Evolutionary conservation across 2,797 vertebrate species (phyloP), one percentile per base, ranked within the genome.

Genomic region (Loris lydekkerianus): DNA sequence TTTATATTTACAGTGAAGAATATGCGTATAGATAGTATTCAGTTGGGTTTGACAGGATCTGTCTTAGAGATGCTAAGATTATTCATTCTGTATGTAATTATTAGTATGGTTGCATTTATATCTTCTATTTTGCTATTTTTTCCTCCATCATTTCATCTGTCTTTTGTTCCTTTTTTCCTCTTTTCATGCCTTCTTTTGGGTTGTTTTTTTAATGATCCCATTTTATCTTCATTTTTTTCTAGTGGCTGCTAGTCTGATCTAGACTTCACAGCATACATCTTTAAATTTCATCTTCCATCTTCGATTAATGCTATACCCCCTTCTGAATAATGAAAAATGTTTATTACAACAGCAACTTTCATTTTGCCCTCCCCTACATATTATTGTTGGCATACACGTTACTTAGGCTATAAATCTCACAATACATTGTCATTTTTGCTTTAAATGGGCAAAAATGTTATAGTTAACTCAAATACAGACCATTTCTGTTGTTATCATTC

Each of bases 201-300:
- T 18, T 81, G 29, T 53, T 76, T 77, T 11, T 31, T 7, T 3
- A 49, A 65, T 78, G 56, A 82, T 82, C 78, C n/a, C 15, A 53
- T 95, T 93, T 91, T 73, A 69, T 92, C 29, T 96, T 34, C 63
- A 4, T 63, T 77, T 72, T 87, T 78, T 95, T 46, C 69, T 85
- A 75, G 84, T 65, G 15, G 29, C 86, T 90, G 72, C 31, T 15
- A 53, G 49, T 88, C 1, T 77, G 18, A 17, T 88, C 2, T 85
- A 46, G 72, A 23, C 49, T 27, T 93, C 76, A 40, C 1, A 11
- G 2, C 86, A 21, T 73, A 21, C 14, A 15, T 83, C 63, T 89
- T 86, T 60, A 86, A 58, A 37, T 86, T 75, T 91, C 76, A 81
- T 25, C 65, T 0, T n/a, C 25, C 53, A 0, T 60, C 58, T 91